A percentile compares a stretch with the other conserved stretches of the same genome.
phyloP scores from a whole-genome alignment of 2,113 vertebrate genomes.

The Cebidichthys violaceus region DNA sequence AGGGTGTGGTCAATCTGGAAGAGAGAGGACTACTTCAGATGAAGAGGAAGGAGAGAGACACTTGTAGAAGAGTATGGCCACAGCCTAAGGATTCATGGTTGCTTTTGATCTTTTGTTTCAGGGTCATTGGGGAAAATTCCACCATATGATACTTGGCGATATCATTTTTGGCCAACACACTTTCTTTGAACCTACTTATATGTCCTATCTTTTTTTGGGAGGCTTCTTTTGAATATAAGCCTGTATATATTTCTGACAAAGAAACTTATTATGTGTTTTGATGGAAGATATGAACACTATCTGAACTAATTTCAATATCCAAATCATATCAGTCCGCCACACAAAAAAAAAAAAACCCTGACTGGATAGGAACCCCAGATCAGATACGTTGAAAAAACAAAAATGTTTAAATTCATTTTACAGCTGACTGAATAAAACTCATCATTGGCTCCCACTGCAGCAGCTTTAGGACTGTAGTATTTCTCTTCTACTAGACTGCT shows the following conservation, averaged over 20 bases:
- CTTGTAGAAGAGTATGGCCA: neutral
- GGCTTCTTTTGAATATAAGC: too few relatives aligned
- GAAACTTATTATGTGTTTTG: neutral
- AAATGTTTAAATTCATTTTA: neutral
- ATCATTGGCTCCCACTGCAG: neutral
- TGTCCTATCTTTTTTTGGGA: neutral
- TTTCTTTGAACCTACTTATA: neutral
- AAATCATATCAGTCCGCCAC: neutral
- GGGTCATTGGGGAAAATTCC: neutral
- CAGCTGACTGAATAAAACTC: slow-evolving; percentile 27
- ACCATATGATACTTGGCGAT: neutral
- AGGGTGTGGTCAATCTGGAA: slow-evolving; percentile 93
- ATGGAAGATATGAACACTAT: neutral
- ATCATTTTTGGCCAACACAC: neutral
- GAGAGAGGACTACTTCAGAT: slow-evolving; percentile 32
- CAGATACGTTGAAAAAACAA: neutral
- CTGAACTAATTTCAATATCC: neutral
- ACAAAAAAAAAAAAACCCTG: neutral
- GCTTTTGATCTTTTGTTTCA: neutral
- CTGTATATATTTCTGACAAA: neutral
- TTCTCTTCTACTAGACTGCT: neutral
- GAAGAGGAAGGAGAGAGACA: neutral
- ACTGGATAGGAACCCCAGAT: neutral
- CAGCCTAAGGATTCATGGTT: neutral
- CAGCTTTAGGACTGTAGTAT: neutral